Percentiles rank a stretch among this genome's conserved stretches.
These are phyloP conservation scores for Fissipunctia ypsillon DNA, from an alignment of 2,888 invertebrate genomes.

Conservation along the genomic window DNA sequence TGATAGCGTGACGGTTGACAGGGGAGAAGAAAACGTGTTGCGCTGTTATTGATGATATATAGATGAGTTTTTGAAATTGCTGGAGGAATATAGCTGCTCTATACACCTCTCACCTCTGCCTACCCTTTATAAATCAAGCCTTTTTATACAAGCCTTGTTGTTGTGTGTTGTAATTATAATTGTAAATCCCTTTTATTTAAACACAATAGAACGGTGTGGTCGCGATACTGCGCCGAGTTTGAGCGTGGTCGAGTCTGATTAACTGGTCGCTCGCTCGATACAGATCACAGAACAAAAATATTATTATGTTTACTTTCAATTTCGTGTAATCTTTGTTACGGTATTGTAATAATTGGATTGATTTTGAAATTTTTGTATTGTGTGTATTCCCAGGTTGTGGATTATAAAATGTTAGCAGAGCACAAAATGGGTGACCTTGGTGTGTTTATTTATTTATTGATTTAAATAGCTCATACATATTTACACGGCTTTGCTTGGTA, in stretches of 20 bases:
- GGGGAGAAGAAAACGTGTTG: too few relatives aligned
- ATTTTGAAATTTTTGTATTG: background rate
- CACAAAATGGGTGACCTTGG: background rate
- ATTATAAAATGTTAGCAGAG: background rate
- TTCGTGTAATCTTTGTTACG: conserved; percentile 36
- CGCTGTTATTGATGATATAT: background rate
- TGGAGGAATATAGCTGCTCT: background rate
- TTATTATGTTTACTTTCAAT: conserved; percentile 50
- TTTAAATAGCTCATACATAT: background rate
- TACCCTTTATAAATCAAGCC: too few relatives aligned
- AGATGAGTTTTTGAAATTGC: background rate
- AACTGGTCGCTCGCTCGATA: conserved; percentile 30
- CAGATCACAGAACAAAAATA: conserved; percentile 24
- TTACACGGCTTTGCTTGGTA: too few relatives aligned
- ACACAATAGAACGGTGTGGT: conserved; percentile 34
- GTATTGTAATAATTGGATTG: conserved; percentile 24
- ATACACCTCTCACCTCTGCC: background rate
- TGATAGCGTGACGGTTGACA: too few relatives aligned
- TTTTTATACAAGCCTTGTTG: background rate
- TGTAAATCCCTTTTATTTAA: conserved; percentile 27
- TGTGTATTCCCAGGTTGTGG: background rate
- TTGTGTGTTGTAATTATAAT: conserved; percentile 19
- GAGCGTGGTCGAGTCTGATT: conserved; percentile 25
- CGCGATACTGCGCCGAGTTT: background rate
- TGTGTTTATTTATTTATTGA: background rate